Evolutionary conservation across 2,113 vertebrate species (phyloP).

Genomic region (Andinoacara biseriatus): DNA sequence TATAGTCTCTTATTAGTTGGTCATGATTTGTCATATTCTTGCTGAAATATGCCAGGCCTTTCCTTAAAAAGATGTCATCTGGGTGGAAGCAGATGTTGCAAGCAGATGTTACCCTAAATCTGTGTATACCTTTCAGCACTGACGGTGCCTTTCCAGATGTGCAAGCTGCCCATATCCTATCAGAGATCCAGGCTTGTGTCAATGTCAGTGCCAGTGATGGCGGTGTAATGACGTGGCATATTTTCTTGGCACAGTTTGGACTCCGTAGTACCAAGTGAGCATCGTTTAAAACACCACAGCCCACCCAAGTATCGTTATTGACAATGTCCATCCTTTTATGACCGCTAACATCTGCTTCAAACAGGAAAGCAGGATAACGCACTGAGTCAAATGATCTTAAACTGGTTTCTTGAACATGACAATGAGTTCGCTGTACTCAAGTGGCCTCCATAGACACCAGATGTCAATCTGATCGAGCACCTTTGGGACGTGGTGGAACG

Average conservation of each 20-base stretch:
- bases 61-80: neutral
- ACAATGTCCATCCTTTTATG: no score
- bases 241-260: neutral
- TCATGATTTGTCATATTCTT: neutral
- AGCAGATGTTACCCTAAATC: neutral
- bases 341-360: neutral
- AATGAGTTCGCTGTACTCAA: neutral
- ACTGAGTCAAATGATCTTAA: neutral
- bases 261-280: neutral
- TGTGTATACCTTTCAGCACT: neutral
- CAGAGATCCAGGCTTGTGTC: neutral
- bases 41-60: neutral
- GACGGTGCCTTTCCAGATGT: neutral
- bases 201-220: no score
- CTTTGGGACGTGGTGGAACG: neutral
- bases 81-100: neutral
- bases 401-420: neutral
- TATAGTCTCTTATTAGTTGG: no score
- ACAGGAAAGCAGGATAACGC: neutral
- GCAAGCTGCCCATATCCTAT: neutral
- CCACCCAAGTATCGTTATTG: neutral
- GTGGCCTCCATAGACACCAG: neutral
- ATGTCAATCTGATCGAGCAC: neutral
- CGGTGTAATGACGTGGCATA: neutral
- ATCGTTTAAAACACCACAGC: neutral